Evolutionary conservation across 1,140 invertebrate species (phyloP).

Genomic region (Vanessa atalanta): DNA sequence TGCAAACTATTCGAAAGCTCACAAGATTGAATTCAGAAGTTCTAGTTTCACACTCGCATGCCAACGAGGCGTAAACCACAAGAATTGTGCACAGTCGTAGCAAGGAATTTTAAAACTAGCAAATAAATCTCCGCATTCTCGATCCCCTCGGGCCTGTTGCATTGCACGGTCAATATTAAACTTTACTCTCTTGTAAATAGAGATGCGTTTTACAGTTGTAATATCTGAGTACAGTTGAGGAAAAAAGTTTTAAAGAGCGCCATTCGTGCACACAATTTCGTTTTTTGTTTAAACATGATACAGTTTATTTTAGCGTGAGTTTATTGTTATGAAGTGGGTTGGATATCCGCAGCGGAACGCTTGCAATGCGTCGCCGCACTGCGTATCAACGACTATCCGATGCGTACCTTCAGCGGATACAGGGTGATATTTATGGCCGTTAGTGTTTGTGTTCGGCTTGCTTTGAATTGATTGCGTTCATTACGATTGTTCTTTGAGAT

Average conservation of each 20-base stretch:
- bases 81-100: constrained; percentile 32
- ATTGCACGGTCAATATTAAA: constrained; percentile 12
- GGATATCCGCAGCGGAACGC: constrained; percentile 31
- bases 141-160: constrained; percentile 31
- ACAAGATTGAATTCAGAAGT: constrained; percentile 36
- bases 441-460: constrained; percentile 27
- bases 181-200: constrained; percentile 5
- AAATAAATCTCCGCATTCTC: constrained; percentile 40
- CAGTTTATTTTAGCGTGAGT: constrained; percentile 20
- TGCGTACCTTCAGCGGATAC: constrained; percentile 31
- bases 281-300: constrained; percentile 19
- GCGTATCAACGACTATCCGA: constrained; percentile 35
- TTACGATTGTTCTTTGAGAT: constrained; percentile 26
- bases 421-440: constrained; percentile 32
- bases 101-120: constrained; percentile 43
- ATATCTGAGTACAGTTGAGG: neutral
- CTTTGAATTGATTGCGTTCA: constrained; percentile 40
- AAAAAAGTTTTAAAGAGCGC: constrained; percentile 24
- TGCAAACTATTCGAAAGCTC: constrained; percentile 34
- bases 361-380: constrained; percentile 36
- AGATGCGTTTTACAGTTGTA: neutral
- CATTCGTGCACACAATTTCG: constrained; percentile 3
- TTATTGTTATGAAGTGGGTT: constrained; percentile 6
- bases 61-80: constrained; percentile 31
- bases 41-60: constrained; percentile 30